Evolutionary conservation across 1,140 invertebrate genomes (phyloP).

Genomic region (Ostrea denselamellosa): DNA sequence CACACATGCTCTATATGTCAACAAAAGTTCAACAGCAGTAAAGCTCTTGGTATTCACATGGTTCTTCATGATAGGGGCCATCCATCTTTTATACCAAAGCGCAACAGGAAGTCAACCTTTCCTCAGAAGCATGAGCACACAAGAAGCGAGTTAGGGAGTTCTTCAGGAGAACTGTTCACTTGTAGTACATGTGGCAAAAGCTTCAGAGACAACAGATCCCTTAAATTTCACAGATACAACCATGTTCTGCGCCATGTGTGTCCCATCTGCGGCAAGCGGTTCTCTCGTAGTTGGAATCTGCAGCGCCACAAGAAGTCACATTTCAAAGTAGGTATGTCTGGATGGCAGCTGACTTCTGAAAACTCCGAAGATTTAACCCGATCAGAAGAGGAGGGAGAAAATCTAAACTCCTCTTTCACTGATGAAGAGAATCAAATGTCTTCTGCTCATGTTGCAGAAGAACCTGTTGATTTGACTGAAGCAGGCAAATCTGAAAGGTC

Average conservation of each 20-base stretch:
- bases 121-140: conserved; percentile 34
- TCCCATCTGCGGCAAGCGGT: conserved; percentile 64
- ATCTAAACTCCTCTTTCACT: background rate
- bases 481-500: conserved; percentile 7
- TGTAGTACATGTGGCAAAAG: conserved; percentile 66
- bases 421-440: conserved; percentile 10
- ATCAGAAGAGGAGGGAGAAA: conserved; percentile 1
- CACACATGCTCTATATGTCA: conserved; percentile 49
- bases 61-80: conserved; percentile 43
- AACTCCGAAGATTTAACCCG: background rate
- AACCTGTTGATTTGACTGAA: conserved; percentile 15
- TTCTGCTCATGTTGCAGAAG: background rate
- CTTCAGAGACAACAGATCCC: conserved; percentile 61
- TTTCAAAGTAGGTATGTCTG: conserved; percentile 41
- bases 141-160: conserved; percentile 13
- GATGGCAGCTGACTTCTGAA: conserved; percentile 20
- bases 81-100: conserved; percentile 26
- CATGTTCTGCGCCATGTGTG: conserved; percentile 62
- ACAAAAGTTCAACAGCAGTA: conserved; percentile 43
- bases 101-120: conserved; percentile 18
- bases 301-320: conserved; percentile 64
- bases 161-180: conserved; percentile 41
- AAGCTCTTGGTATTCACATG: conserved; percentile 48
- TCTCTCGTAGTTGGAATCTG: conserved; percentile 66
- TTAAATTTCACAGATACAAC: conserved; percentile 67